phyloP scores from a whole-genome alignment of 2,888 invertebrate species.

The Cantharis lateralis region DNA sequence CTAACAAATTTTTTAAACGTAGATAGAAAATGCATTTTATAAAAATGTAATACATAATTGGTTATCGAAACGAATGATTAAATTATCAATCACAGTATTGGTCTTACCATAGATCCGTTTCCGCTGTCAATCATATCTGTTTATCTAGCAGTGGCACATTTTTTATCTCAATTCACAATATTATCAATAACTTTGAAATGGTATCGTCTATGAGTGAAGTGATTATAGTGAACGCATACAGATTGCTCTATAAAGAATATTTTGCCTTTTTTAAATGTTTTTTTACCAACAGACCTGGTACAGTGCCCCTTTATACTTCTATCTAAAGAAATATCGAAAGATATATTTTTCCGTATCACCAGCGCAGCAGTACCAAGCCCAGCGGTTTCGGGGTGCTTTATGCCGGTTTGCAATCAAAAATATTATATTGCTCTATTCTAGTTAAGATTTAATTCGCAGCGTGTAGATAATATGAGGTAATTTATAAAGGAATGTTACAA shows the following conservation, averaged over 20 bases:
- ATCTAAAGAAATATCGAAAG: too few species aligned
- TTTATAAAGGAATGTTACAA: conserved; percentile 3
- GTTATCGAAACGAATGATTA: neutral
- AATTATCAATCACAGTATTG: neutral
- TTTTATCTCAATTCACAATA: neutral
- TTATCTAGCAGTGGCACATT: neutral
- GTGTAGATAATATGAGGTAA: neutral
- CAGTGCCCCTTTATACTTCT: too few species aligned
- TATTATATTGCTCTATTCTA: neutral
- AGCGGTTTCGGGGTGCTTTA: too few species aligned
- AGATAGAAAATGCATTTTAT: too few species aligned
- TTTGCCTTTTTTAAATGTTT: neutral
- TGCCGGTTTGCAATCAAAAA: neutral
- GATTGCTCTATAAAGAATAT: neutral
- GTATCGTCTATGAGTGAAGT: neutral
- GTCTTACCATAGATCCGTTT: neutral
- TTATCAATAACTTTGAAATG: neutral
- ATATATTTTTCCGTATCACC: too few species aligned
- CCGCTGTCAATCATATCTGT: neutral
- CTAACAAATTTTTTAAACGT: too few species aligned
- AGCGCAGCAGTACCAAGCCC: too few species aligned
- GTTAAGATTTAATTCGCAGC: neutral
- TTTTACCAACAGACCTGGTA: too few species aligned
- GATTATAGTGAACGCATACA: neutral
- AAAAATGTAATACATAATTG: too few species aligned